phyloP scores from a whole-genome alignment of 2,888 invertebrate species.

The Molanna angustata region DNA sequence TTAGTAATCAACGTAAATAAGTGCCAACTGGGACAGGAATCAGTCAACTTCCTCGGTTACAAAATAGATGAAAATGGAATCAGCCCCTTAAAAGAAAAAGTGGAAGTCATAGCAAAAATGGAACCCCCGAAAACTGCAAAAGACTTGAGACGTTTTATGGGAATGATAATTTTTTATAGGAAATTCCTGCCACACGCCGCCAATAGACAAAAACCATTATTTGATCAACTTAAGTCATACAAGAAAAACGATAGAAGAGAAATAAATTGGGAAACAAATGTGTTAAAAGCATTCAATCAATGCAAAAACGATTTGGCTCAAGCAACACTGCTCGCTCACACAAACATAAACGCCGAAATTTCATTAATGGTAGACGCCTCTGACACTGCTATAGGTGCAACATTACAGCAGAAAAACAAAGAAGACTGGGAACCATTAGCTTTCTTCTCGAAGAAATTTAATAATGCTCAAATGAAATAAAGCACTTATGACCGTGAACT shows the following conservation, averaged over 20 bases:
- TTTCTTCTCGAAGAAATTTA: slow-evolving; percentile 40
- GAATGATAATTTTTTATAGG: slow-evolving; percentile 24
- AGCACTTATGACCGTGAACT: too few relatives aligned
- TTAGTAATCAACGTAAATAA: slow-evolving; percentile 34
- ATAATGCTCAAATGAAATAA: slow-evolving; percentile 38
- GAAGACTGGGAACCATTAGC: slow-evolving; percentile 38
- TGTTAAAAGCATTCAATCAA: slow-evolving; percentile 33
- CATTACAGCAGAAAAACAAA: slow-evolving; percentile 38
- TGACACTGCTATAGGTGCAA: slow-evolving; percentile 39
- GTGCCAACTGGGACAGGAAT: slow-evolving; percentile 24
- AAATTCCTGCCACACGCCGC: slow-evolving; percentile 19
- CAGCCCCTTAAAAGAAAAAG: slow-evolving; percentile 23
- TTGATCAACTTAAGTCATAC: slow-evolving; percentile 24
- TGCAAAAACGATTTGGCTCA: slow-evolving; percentile 36
- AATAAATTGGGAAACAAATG: slow-evolving; percentile 30
- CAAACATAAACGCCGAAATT: slow-evolving; percentile 35
- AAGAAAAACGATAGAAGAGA: slow-evolving; percentile 33
- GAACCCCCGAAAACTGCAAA: slow-evolving; percentile 26
- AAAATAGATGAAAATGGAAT: slow-evolving; percentile 8
- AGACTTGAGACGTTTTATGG: slow-evolving; percentile 30
- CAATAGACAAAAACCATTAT: slow-evolving; percentile 14
- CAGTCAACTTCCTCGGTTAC: slow-evolving; percentile 22
- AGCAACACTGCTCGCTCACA: slow-evolving; percentile 38
- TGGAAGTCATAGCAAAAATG: slow-evolving; percentile 26
- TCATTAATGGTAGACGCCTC: slow-evolving; percentile 40